phyloP scores from a whole-genome alignment of 1,140 invertebrate genomes.

The Cotesia vestalis region DNA sequence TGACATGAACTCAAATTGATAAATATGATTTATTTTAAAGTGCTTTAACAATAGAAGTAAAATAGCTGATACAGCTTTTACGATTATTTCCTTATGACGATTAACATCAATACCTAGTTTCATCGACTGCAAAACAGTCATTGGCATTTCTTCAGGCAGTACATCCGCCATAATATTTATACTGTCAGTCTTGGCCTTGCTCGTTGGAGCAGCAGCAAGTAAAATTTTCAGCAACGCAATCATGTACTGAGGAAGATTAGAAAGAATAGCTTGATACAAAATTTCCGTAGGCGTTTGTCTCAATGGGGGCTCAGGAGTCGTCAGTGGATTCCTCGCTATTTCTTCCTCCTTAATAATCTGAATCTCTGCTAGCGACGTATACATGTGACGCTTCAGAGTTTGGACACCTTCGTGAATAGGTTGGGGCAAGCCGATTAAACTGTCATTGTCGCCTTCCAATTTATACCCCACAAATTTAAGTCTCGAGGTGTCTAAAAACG shows the following conservation, averaged over 20 bases:
- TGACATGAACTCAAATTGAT: constrained; percentile 99
- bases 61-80: constrained; percentile 96
- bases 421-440: constrained; percentile 90
- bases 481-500: constrained; percentile 89
- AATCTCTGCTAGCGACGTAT: constrained; percentile 82
- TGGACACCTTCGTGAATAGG: constrained; percentile 95
- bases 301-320: constrained; percentile 66
- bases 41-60: constrained; percentile 94
- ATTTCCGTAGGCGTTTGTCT: constrained; percentile 83
- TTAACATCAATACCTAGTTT: constrained; percentile 97
- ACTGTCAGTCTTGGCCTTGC: constrained; percentile 97
- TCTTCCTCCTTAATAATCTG: constrained; percentile 87
- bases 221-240: constrained; percentile 97
- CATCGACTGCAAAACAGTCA: constrained; percentile 96
- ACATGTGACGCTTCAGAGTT: constrained; percentile 88
- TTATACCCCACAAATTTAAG: constrained; percentile 96
- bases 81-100: constrained; percentile 98
- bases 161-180: constrained; percentile 99
- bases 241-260: constrained; percentile 95
- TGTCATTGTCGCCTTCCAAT: constrained; percentile 83
- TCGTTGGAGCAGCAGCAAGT: constrained; percentile 95
- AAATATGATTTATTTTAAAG: constrained; percentile 99
- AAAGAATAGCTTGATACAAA: constrained; percentile 90
- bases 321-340: constrained; percentile 79
- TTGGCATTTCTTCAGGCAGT: constrained; percentile 95